A percentile compares a stretch with the other conserved stretches of the same genome.
phyloP scores from a whole-genome alignment of 2,113 vertebrate species.

The Micronycteris hirsuta region DNA sequence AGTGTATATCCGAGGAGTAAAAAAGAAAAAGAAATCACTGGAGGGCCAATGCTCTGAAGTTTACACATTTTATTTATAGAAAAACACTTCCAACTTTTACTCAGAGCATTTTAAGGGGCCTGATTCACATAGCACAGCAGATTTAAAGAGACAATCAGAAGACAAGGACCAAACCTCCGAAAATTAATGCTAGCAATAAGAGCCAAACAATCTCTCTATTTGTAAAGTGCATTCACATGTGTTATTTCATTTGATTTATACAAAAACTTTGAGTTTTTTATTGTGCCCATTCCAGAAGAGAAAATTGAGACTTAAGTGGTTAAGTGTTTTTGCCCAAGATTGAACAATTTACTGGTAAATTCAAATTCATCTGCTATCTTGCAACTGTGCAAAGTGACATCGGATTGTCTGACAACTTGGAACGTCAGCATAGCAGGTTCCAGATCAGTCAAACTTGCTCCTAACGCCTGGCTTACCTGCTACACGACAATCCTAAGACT shows the following conservation, averaged over 20 bases:
- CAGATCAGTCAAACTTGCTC: neutral
- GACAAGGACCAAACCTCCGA: neutral
- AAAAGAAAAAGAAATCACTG: neutral
- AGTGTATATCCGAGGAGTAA: neutral
- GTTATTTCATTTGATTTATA: slow-evolving; percentile 19
- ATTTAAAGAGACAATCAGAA: slow-evolving; percentile 7
- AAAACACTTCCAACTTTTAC: neutral
- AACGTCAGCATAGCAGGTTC: neutral
- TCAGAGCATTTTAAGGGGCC: neutral
- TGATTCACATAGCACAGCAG: neutral
- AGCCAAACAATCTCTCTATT: neutral
- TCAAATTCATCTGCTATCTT: neutral
- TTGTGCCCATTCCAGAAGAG: neutral
- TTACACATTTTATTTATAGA: slow-evolving; percentile 37
- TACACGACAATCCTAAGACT: neutral
- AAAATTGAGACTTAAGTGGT: neutral
- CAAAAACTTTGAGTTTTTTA: neutral
- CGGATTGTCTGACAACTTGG: neutral
- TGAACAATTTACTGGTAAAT: neutral
- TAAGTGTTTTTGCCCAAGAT: neutral
- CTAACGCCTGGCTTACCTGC: neutral
- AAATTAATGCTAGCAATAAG: neutral
- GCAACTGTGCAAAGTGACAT: neutral
- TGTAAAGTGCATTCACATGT: neutral
- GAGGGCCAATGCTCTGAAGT: neutral